Conservation (phyloP, 2,113 vertebrate species). For the Hipposideros armiger region DNA sequence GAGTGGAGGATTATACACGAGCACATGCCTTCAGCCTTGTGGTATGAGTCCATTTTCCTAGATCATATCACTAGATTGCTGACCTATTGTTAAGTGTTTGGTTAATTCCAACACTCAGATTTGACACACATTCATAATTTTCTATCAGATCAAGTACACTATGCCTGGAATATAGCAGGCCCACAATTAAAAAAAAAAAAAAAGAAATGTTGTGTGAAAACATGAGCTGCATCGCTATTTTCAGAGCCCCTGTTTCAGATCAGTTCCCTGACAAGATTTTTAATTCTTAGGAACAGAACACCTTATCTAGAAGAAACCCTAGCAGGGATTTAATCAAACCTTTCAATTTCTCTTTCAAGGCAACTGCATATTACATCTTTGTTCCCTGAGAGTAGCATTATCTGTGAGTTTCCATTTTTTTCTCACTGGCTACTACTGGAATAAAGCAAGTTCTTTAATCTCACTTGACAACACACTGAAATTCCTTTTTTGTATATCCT, state of each 20-base stretch:
- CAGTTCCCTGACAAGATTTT: not conserved
- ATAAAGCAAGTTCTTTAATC: conserved; percentile 1
- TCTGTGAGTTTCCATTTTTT: not conserved
- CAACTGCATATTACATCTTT: not conserved
- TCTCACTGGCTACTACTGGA: not conserved
- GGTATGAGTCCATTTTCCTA: not conserved
- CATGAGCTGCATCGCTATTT: not conserved
- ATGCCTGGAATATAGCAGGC: not conserved
- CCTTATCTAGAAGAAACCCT: not conserved
- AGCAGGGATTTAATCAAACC: not conserved
- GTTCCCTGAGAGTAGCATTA: not conserved
- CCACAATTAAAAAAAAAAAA: not conserved
- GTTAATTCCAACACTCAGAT: not conserved
- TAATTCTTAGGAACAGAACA: not conserved
- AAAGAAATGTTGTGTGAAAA: not conserved
- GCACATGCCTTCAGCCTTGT: not conserved
- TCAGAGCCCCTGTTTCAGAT: not conserved
- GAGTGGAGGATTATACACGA: fast-evolving
- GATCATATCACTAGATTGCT: not conserved
- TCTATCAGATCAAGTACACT: not conserved
- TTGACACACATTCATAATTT: not conserved
- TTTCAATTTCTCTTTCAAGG: not conserved
- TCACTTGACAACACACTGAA: conserved; percentile 24
- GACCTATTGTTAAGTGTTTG: not conserved
- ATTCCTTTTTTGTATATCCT: conserved; percentile 18